phyloP scores from a whole-genome alignment of 2,797 vertebrate genomes.

The Hydrolagus colliei region DNA sequence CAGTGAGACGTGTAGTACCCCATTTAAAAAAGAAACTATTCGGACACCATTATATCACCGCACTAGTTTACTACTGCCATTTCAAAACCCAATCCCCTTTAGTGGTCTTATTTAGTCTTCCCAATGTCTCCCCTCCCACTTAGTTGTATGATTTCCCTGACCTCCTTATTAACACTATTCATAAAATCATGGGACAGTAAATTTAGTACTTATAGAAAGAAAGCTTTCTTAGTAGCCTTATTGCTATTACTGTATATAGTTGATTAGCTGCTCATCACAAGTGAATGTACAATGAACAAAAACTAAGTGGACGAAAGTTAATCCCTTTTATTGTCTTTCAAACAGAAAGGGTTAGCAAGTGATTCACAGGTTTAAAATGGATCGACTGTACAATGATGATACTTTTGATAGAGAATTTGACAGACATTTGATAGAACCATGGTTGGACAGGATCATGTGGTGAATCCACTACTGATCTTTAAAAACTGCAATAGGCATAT shows the following conservation, averaged over 20 bases:
- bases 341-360: background rate
- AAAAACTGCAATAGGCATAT: conserved; percentile 9
- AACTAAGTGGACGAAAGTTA: background rate
- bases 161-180: no score
- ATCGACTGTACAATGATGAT: background rate
- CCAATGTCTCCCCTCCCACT: no score
- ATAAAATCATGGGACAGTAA: no score
- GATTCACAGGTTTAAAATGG: conserved; percentile 18
- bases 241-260: background rate
- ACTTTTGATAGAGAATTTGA: background rate
- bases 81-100: no score
- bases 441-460: background rate
- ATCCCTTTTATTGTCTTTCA: conserved; percentile 13
- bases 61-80: no score
- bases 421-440: background rate
- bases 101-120: no score
- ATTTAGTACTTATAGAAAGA: background rate
- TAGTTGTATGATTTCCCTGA: no score
- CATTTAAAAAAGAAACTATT: no score
- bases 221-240: background rate
- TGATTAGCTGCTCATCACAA: background rate
- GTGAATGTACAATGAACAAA: conserved; percentile 8
- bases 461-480: background rate
- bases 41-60: no score
- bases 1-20: no score